Base-by-base conservation (phyloP, 2,113 vertebrate genomes). In the Hystrix cristata region DNA sequence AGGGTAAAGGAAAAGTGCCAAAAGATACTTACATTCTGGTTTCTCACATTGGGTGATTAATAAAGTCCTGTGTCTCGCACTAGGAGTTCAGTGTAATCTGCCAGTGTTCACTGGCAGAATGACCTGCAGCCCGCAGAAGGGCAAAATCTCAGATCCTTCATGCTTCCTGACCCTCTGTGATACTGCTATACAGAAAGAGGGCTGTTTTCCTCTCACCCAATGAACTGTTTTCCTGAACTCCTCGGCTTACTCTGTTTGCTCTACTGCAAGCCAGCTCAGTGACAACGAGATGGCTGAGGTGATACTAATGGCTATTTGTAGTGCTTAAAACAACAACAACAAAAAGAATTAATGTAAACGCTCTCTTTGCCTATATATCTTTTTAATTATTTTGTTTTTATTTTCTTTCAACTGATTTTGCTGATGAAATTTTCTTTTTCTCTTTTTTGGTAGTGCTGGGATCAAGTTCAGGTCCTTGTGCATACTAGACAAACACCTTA, bases 361-460 rank as follows among this genome's bases (percentile, higher is more conserved):
- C 15, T 91, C 57, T 74, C 78, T 81, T 21, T 48, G 34, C 59
- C 48, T 74, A 23, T 11, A 1, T 48, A 69, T 43, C 51, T 79
- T 88, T 80, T 60, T 57, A 65, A 43, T 71, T 62, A 15, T 43
- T 53, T 43, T 55, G 34, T 84, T 18, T 84, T 43, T 59, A 46
- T 48, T 46, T 83, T 46, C 38, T 55, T 81, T 46, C n/a, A 55
- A 38, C 57, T 82, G 72, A 51, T 79, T 82, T 95, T 1, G 2
- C 46, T 29, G 38, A 90, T 69, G 65, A 48, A 88, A 74, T 85
- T 95, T 53, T 94, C 90, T 86, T 81, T 65, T 6, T 85, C 16
- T 11, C 65, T 59, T 14, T 53, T 25, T 53, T 53, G 53, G 16
- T 34, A 71, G 65, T 18, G 65, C 13, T 57, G 14, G n/a, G 13